Base-by-base conservation (phyloP, 2,113 vertebrate genomes). In the Pluvianellus socialis region DNA sequence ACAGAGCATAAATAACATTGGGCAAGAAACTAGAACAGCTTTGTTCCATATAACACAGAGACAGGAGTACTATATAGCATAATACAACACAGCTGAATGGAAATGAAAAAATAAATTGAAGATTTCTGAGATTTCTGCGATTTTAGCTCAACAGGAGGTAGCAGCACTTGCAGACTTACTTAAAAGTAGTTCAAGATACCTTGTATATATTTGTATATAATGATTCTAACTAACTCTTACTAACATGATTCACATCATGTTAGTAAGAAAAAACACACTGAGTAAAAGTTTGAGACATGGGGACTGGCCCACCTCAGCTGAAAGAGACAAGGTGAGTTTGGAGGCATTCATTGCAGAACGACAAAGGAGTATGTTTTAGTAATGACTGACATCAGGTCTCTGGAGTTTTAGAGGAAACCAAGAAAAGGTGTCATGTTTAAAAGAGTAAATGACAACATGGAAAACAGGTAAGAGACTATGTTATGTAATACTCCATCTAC, bases 151-250 rank as follows among this genome's bases (percentile, higher is more conserved):
- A 95, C 20, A 50, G 49, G 49, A 50, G 49, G 38, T 92, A 81
- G 61, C 44, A 88, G 71, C 72, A 95, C 89, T 96, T 89, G 70
- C 75, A 88, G 83, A 94, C n/a, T 82, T 95, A 53, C 35, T 97
- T 92, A 95, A 94, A 93, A 94, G 56, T 33, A 56, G 74, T 87
- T 96, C 79, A 73, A 94, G 30, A 55, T 47, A 94, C 76, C 71
- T 83, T 45, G 7, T 55, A 11, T 63, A 76, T 81, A 84, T 96
- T 94, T 88, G 40, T 56, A 80, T 72, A 79, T 14, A 14, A 94
- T n/a, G n/a, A n/a, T n/a, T n/a, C n/a, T n/a, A n/a, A n/a, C n/a
- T n/a, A n/a, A n/a, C n/a, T n/a, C n/a, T n/a, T n/a, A n/a, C n/a
- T n/a, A n/a, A n/a, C n/a, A n/a, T n/a, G n/a, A n/a, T n/a, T n/a